Evolutionary conservation across 2,797 vertebrate genomes (phyloP).

Genomic region (Tauraco hartlaubi): DNA sequence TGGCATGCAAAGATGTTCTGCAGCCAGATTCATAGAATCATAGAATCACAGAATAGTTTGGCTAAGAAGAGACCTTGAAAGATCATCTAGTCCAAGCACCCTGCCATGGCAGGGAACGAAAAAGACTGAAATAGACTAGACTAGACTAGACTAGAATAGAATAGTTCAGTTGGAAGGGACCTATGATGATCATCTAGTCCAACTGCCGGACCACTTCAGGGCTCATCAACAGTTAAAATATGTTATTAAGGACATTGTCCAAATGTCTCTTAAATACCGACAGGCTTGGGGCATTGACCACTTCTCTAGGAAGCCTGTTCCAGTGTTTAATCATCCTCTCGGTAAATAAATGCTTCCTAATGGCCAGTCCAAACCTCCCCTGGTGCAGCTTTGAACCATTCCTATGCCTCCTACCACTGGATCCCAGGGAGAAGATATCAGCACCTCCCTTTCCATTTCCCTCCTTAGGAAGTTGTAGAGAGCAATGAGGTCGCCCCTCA

Average conservation of each 20-base stretch:
- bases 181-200: too few species aligned
- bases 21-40: neutral
- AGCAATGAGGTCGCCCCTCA: too few species aligned
- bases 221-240: neutral
- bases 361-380: neutral
- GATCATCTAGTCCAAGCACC: neutral
- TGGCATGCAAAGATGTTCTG: neutral
- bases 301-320: neutral
- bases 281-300: neutral
- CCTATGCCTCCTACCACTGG: too few species aligned
- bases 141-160: too few species aligned
- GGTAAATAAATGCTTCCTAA: neutral
- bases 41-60: neutral
- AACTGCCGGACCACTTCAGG: neutral
- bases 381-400: too few species aligned
- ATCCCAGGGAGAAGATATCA: too few species aligned
- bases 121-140: too few species aligned
- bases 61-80: neutral
- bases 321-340: too few species aligned
- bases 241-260: neutral
- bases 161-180: too few species aligned
- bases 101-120: neutral
- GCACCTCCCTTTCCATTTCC: too few species aligned
- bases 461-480: too few species aligned
- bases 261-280: neutral